Conservation (phyloP, 2,888 invertebrate genomes). For the Brachyopa scutellaris region DNA sequence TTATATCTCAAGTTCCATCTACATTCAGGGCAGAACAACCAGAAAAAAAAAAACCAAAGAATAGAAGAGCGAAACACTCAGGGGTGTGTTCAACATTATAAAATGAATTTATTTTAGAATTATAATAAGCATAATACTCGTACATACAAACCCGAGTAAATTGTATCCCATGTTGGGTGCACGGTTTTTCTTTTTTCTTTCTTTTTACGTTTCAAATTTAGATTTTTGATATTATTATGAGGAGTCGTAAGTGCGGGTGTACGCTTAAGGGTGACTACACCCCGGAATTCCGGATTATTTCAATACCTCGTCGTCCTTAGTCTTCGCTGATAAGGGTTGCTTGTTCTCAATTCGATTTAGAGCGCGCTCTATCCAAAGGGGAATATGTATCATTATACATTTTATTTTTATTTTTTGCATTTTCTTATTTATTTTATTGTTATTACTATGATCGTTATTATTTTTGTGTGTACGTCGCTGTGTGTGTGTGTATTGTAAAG, state of each 20-base stretch:
- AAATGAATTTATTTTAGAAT: slow-evolving; percentile 70
- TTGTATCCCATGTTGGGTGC: slow-evolving; percentile 39
- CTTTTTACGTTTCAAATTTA: slow-evolving; percentile 54
- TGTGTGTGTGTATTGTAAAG: background rate
- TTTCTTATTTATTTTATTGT: slow-evolving; percentile 70
- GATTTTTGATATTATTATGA: slow-evolving; percentile 65
- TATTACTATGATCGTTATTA: slow-evolving; percentile 66
- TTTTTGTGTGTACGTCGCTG: slow-evolving; percentile 12
- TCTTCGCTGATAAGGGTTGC: slow-evolving; percentile 62
- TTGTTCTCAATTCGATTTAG: slow-evolving; percentile 52
- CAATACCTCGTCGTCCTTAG: slow-evolving; percentile 47
- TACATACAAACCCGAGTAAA: slow-evolving; percentile 43
- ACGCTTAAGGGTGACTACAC: slow-evolving; percentile 65
- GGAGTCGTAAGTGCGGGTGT: slow-evolving; percentile 60
- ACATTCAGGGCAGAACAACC: slow-evolving; percentile 18
- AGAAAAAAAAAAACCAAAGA: no score
- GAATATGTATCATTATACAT: slow-evolving; percentile 39
- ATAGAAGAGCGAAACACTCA: slow-evolving; percentile 35
- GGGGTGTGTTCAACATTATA: slow-evolving; percentile 60
- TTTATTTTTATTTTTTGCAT: slow-evolving; percentile 21
- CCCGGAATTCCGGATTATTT: slow-evolving; percentile 72
- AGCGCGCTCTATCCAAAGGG: slow-evolving; percentile 41
- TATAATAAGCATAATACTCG: slow-evolving; percentile 58
- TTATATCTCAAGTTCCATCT: slow-evolving; percentile 67
- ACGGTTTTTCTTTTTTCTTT: background rate